Evolutionary conservation across 2,113 vertebrate genomes (phyloP), one percentile per base, ranked within the genome.

Genomic region (Oryzias javanicus): DNA sequence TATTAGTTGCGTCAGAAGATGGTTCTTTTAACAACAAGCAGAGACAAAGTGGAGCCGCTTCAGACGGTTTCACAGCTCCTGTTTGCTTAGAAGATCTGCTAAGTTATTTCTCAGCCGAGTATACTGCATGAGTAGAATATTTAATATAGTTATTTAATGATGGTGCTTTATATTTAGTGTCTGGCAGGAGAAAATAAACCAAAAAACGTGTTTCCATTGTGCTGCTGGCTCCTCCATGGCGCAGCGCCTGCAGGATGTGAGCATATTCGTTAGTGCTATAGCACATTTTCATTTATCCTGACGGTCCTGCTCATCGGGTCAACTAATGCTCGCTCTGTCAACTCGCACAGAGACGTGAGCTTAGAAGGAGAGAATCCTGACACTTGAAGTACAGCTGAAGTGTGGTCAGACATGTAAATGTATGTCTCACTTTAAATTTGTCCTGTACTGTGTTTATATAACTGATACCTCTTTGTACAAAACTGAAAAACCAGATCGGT

Each of bases 401-500:
- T 75, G 78, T 83, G 81, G 79, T 83, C 80, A 76, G 67, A 83
- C 69, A 71, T 83, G 70, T 82, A 77, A 67, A 62, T 77, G 65
- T 84, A 67, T 78, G 80, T 79, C 74, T 87, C 55, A 41, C 73
- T 67, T 68, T 64, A 67, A 78, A 70, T 84, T 35, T 71, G 62
- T 72, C 69, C 68, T 72, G 79, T 86, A 84, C 81, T 85, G 79
- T 83, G 75, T 79, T 84, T 78, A 69, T 88, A 83, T 86, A 82
- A 72, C 76, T 65, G 74, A 88, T 90, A 89, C 85, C 87, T 91
- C 88, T 89, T 85, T 88, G 87, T 89, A 89, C 83, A 86, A 89
- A 85, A 76, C 60, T 8, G 14, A 74, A 67, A 62, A 72, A 77
- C 74, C 72, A 70, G 35, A 55, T 24, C 70, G 64, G 14, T 76